Percentiles rank a stretch among this genome's conserved stretches.
Conservation (phyloP, 2,113 vertebrate species). For the Seriola aureovittata region DNA sequence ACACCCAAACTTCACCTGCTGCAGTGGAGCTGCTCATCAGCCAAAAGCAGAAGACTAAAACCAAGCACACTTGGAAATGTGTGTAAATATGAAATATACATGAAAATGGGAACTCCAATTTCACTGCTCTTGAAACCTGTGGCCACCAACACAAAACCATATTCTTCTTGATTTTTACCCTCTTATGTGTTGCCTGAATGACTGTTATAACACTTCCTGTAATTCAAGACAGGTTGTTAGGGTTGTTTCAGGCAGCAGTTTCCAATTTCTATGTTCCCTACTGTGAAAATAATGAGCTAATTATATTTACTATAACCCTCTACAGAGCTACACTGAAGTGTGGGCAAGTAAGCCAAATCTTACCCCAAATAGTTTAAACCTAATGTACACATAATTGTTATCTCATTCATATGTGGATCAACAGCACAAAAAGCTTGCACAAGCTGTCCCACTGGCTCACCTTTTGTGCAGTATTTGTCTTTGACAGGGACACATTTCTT, state of each 20-base stretch:
- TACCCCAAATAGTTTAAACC: slow-evolving; percentile 27
- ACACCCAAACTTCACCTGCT: slow-evolving; percentile 16
- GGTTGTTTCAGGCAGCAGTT: slow-evolving; percentile 6
- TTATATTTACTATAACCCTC: slow-evolving; percentile 12
- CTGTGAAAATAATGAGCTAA: slow-evolving; percentile 28
- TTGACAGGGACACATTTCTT: slow-evolving; percentile 6
- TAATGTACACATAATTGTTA: slow-evolving; percentile 15
- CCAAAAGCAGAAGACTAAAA: slow-evolving; percentile 5
- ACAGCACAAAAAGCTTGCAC: slow-evolving; percentile 11
- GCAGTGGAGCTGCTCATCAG: slow-evolving; percentile 9
- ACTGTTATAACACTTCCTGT: neutral
- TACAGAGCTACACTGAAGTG: slow-evolving; percentile 8
- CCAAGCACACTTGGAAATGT: slow-evolving; percentile 27
- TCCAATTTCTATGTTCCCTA: neutral
- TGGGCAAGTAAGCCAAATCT: slow-evolving; percentile 14
- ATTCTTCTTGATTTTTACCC: neutral
- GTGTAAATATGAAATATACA: neutral
- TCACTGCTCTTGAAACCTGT: neutral
- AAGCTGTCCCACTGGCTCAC: neutral
- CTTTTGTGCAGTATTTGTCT: slow-evolving; percentile 26
- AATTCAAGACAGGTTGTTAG: slow-evolving; percentile 12
- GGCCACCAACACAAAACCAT: neutral
- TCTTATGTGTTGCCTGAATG: neutral
- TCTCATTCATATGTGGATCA: slow-evolving; percentile 24
- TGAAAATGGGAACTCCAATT: neutral